These are phyloP conservation scores for cattle (Bos taurus) DNA, from an alignment of 2,113 vertebrate species.

Conservation along the genomic window ARS-UCD2.0 NC_037331.1:44680001-44680500, in stretches of 20 bases:
- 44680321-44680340: conserved; percentile 97
- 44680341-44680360: conserved; percentile 95
- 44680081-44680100: background rate
- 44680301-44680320: conserved; percentile 93
- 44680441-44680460: background rate
- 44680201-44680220: conserved; percentile 91
- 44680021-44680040: too few species aligned
- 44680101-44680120: background rate
- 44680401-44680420: conserved; percentile 33
- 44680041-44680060: too few species aligned
- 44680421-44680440: conserved; percentile 36
- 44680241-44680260: conserved; percentile 96
- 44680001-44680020: too few species aligned
- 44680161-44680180: background rate
- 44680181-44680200: background rate
- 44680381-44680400: conserved; percentile 83
- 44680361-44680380: conserved; percentile 98
- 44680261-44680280: conserved; percentile 93
- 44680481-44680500: background rate
- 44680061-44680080: background rate
- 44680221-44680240: conserved; percentile 91
- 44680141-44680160: background rate
- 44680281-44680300: conserved; percentile 96
- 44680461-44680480: background rate
- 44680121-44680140: background rate